Evolutionary conservation across 2,797 vertebrate species (phyloP).

Genomic region (Muscicapa comitata): DNA sequence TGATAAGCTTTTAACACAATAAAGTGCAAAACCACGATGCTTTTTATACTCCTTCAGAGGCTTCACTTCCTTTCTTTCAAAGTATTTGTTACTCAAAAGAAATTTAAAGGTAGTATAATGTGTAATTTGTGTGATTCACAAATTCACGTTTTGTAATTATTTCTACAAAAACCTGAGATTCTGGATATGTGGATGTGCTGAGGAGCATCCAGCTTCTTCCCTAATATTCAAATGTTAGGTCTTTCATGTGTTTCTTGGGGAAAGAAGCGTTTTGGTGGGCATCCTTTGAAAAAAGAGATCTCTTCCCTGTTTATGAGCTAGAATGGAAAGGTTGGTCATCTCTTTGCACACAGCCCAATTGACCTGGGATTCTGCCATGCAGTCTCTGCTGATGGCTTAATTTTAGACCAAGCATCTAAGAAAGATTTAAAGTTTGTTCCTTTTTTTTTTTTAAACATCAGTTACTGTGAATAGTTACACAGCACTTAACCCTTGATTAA

Average conservation of each 20-base stretch:
- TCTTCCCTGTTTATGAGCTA: not conserved
- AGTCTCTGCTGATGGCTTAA: not conserved
- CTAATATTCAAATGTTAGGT: not conserved
- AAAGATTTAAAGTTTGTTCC: not conserved
- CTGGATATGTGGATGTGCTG: not conserved
- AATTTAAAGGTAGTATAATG: constrained; percentile 12
- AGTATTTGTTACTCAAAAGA: constrained; percentile 27
- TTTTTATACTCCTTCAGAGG: not conserved
- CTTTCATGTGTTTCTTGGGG: not conserved
- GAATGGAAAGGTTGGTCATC: not conserved
- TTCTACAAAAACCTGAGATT: constrained; percentile 8
- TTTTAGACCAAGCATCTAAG: not conserved
- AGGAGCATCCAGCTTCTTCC: not conserved
- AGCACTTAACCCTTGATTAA: not conserved
- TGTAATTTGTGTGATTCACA: not conserved
- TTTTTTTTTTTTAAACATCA: not conserved
- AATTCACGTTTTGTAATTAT: constrained; percentile 44
- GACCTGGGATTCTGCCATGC: not conserved
- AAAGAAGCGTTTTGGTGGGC: not conserved
- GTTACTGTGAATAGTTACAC: not conserved
- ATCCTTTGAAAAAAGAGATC: not conserved
- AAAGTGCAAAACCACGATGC: not conserved
- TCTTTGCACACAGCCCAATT: not conserved
- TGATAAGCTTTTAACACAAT: not conserved
- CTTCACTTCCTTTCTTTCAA: not conserved